Evolutionary conservation across 2,113 vertebrate genomes (phyloP).

Genomic region (Myotis brandtii): DNA sequence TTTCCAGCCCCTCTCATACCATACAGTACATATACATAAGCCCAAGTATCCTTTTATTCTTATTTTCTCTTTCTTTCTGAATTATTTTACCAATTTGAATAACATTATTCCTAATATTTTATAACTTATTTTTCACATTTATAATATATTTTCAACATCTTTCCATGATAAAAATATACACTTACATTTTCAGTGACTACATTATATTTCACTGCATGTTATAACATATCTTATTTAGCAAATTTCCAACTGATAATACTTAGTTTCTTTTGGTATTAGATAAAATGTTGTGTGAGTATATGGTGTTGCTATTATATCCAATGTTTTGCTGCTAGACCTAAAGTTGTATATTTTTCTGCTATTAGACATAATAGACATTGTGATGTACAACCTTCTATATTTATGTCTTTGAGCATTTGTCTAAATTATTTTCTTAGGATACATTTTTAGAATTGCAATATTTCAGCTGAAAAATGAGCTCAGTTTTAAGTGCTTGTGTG

Average conservation of each 20-base stretch:
- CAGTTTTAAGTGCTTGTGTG: neutral
- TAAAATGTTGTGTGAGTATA: neutral
- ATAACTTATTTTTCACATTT: neutral
- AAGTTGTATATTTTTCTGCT: neutral
- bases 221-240: neutral
- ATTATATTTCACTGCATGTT: neutral
- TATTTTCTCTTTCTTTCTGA: neutral
- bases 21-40: neutral
- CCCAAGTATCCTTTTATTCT: neutral
- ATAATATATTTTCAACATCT: neutral
- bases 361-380: neutral
- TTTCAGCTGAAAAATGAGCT: neutral
- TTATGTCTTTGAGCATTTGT: neutral
- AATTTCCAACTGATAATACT: neutral
- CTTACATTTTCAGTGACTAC: neutral
- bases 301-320: neutral
- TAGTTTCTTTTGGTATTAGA: neutral
- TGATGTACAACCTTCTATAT: neutral
- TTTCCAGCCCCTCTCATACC: neutral
- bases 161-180: neutral
- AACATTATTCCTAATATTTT: neutral
- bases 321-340: neutral
- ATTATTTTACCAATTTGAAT: slow-evolving; percentile 19
- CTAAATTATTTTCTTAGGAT: neutral
- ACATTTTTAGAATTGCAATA: neutral